Base-by-base conservation (phyloP, 2,888 invertebrate species). In the Aproaerema taeniolella region DNA sequence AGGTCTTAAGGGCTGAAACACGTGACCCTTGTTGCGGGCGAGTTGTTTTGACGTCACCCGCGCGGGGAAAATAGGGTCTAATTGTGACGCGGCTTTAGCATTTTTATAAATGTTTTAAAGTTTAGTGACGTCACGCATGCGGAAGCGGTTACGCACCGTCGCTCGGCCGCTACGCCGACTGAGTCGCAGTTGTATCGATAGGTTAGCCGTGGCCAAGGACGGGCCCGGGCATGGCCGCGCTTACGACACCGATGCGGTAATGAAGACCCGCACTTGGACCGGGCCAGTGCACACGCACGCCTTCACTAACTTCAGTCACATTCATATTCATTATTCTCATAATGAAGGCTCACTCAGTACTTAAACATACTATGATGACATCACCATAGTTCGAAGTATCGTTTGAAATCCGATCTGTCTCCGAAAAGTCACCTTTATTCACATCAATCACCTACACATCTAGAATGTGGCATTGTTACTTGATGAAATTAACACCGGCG, bases 131-230 rank as follows among this genome's bases (percentile, higher is more conserved):
- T 45, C 29, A 42, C 12, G 26, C 55, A 75, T 60, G 67, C 76
- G 79, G 82, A 83, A 81, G 72, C 56, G 55, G 72, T 67, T 69
- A 74, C 77, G 77, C 75, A 63, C 63, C 67, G 71, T 56, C 74
- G 71, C 53, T 52, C 61, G 53, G 52, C 56, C 49, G 43, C 36
- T 49, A 49, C 31, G 31, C 43, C 29, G 14, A 28, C 28, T 28
- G 50, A 49, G 46, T 49, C 54, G 51, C 46, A 50, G 51, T 50
- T 46, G 55, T 58, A 52, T 58, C 61, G 61, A 52, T 56, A 55
- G 50, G 49, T 53, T 44, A 47, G 57, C 61, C 58, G 61, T 55
- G 73, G 67, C 73, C 80, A 77, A 78, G 78, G 80, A 74, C 80
- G 50, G 50, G 39, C 66, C 60, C 61, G 62, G 59, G 57, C 67